Percentiles rank a stretch among this genome's conserved stretches.
Evolutionary conservation across 1,140 invertebrate species (phyloP).

Genomic region (Drosophila simulans): DNA sequence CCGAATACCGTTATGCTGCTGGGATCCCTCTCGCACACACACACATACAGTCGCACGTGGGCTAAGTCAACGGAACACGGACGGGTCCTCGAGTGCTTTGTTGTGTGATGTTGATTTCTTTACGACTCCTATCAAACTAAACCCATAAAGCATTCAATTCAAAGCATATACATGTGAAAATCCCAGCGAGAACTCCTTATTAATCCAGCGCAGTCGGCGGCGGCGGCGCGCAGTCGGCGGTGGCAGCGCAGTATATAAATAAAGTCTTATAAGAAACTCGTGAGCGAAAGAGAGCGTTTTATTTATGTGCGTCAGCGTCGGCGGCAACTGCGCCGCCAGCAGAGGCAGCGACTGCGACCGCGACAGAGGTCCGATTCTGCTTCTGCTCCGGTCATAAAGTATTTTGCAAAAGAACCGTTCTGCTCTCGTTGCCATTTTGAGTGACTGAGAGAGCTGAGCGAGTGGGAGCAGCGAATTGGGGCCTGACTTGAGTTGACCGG

Average conservation of each 20-base stretch:
- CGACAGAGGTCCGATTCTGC: conserved; percentile 29
- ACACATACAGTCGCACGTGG: conserved; percentile 22
- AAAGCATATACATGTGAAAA: conserved; percentile 85
- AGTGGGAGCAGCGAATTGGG: conserved; percentile 49
- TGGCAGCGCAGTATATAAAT: conserved; percentile 44
- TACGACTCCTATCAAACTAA: conserved; percentile 85
- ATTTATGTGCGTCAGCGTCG: conserved; percentile 38
- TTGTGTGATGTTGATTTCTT: conserved; percentile 85
- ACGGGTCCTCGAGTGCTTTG: conserved; percentile 67
- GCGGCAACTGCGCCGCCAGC: conserved; percentile 12
- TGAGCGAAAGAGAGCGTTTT: conserved; percentile 41
- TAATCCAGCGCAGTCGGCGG: conserved; percentile 64
- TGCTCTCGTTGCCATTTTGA: conserved; percentile 58
- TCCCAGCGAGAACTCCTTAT: conserved; percentile 84
- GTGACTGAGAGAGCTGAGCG: conserved; percentile 40
- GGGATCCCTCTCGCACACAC: conserved; percentile 41
- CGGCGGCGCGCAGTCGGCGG: conserved; percentile 29
- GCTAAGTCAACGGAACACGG: conserved; percentile 28
- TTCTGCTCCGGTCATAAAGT: conserved; percentile 74
- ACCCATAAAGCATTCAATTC: conserved; percentile 85
- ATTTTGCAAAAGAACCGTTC: conserved; percentile 70
- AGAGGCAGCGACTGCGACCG: not conserved
- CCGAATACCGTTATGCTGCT: conserved; percentile 24
- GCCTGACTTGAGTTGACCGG: conserved; percentile 14
- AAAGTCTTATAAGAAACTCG: conserved; percentile 49